Evolutionary conservation across 2,113 vertebrate genomes (phyloP).

Genomic region (Origma solitaria): DNA sequence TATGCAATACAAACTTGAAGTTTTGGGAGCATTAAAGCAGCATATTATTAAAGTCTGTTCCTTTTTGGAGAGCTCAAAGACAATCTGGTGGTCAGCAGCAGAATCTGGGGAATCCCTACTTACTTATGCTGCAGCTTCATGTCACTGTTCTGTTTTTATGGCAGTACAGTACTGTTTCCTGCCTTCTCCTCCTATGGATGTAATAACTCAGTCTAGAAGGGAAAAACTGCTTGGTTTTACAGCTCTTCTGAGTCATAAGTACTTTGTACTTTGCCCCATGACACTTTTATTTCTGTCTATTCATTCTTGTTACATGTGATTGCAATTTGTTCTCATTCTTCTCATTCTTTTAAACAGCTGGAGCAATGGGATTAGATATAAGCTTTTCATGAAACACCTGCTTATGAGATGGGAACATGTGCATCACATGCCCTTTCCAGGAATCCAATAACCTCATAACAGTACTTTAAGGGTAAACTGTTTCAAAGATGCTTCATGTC

Average conservation of each 20-base stretch:
- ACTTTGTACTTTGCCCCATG: neutral
- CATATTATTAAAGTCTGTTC: neutral
- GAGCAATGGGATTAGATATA: neutral
- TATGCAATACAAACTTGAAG: neutral
- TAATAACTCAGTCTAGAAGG: neutral
- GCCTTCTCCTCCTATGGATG: rapidly evolving
- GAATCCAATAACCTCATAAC: neutral
- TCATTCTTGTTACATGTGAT: neutral
- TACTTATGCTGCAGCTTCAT: neutral
- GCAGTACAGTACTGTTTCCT: neutral
- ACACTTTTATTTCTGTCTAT: neutral
- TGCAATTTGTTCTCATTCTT: neutral
- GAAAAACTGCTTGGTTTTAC: neutral
- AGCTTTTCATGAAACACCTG: neutral
- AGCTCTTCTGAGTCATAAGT: neutral
- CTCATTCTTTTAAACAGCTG: neutral
- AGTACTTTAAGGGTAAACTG: neutral
- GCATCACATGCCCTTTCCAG: neutral
- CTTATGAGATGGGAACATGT: neutral
- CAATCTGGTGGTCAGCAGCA: neutral
- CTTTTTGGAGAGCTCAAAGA: neutral
- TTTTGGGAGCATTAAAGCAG: neutral
- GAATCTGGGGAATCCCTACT: neutral
- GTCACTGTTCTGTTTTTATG: neutral
- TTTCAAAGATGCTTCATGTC: neutral